These are phyloP conservation scores for Caenorhabditis parvicauda DNA, from an alignment of 2,888 invertebrate species.

Conservation along the genomic window DNA sequence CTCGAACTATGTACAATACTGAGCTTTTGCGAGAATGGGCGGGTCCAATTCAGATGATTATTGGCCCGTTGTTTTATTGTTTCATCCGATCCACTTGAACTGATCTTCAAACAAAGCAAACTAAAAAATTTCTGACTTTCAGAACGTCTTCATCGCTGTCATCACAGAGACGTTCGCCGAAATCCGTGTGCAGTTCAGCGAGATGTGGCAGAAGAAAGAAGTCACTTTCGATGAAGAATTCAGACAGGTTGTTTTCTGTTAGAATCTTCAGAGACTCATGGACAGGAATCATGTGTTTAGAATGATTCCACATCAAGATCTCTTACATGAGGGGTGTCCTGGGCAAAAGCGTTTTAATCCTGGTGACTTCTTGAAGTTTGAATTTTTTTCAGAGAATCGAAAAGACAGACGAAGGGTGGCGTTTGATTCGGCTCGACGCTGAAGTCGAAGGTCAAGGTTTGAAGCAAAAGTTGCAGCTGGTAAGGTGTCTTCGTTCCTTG, in stretches of 20 bases:
- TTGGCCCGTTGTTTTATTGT: neutral
- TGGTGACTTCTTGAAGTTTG: neutral
- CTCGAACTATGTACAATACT: neutral
- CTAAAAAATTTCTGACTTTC: too few species aligned
- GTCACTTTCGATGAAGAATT: constrained; percentile 55
- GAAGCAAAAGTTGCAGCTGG: constrained; percentile 35
- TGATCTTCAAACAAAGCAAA: too few species aligned
- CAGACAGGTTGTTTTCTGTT: constrained; percentile 35
- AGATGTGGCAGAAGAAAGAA: constrained; percentile 79
- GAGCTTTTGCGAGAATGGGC: neutral
- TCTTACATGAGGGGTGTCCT: neutral
- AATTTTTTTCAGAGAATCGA: constrained; percentile 65
- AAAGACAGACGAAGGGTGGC: constrained; percentile 92
- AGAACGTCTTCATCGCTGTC: constrained; percentile 98
- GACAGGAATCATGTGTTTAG: neutral
- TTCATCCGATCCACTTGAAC: constrained; percentile 4
- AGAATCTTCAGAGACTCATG: neutral
- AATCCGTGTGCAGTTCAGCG: constrained; percentile 92
- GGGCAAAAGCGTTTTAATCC: too few species aligned
- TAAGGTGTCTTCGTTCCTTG: constrained; percentile 68
- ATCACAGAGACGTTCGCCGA: constrained; percentile 76
- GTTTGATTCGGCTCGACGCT: constrained; percentile 86
- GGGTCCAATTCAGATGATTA: neutral
- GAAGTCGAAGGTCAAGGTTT: constrained; percentile 45
- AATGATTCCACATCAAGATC: too few species aligned